Evolutionary conservation across 1,140 invertebrate species (phyloP), one percentile per base, ranked within the genome.

Genomic region (Drosophila santomea): DNA sequence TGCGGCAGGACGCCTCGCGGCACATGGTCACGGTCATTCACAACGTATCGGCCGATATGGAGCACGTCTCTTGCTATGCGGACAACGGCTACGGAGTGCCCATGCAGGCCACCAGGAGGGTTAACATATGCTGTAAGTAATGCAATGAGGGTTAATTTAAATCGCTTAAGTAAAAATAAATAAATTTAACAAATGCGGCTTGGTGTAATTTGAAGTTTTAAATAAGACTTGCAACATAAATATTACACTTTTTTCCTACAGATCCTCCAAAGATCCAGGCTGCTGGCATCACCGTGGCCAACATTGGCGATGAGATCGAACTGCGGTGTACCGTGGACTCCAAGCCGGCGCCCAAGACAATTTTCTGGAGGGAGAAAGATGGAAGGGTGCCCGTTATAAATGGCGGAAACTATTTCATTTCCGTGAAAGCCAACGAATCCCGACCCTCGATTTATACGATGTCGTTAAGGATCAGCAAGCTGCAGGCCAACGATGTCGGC

Each of bases 31-130:
- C 96, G 0, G 95, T 96, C 11, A 95, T 97, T 47, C 94, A 96
- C 76, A 97, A 97, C 90, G 95, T 97, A 2, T 96, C 95, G 0
- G 93, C 95, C 5, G 96, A 97, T 90, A 97, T 97, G 95, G 95
- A 96, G 83, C 94, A 96, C 78, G 96, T 97, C 44, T 96, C 96
- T 0, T 97, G 96, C 92, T 97, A 96, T 90, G 96, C 96, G 1
- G 96, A 97, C 92, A 97, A 97, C 90, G 96, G 96, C 4, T 96
- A 96, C 83, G 96, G 96, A 1, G 96, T 96, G 2, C 96, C 96
- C 5, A 97, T 96, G 95, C 96, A 97, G 91, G 95, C 96, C 6
- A 95, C 96, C 0, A 94, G 95, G 68, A 95, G 95, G 81, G 95
- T 97, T 66, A 95, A 95, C 57, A 96, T 97, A 52, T 96, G 95